Percentiles rank a stretch among this genome's conserved stretches.
phyloP scores from a whole-genome alignment of 2,888 invertebrate species.

The Pteria penguin region DNA sequence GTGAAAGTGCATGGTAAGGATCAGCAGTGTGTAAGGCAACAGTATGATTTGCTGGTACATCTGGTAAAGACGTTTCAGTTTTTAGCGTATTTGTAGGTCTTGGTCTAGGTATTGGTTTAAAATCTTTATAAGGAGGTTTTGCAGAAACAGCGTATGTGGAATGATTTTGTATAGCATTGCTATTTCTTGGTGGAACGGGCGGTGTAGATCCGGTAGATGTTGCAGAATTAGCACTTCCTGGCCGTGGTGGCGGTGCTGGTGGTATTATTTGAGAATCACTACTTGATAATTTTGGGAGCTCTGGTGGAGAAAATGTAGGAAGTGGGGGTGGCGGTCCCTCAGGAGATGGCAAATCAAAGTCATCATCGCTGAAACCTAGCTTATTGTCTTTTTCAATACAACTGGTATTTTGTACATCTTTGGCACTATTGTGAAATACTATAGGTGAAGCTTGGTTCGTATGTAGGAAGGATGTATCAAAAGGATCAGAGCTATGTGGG shows the following conservation, averaged over 20 bases:
- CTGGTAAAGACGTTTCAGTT: constrained; percentile 10
- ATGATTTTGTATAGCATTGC: constrained; percentile 5
- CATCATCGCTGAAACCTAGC: constrained; percentile 37
- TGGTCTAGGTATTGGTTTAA: constrained; percentile 48
- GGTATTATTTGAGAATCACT: constrained; percentile 27
- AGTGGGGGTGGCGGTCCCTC: constrained; percentile 67
- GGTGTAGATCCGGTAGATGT: constrained; percentile 13
- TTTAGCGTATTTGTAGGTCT: constrained; percentile 43
- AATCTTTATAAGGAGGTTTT: constrained; percentile 18
- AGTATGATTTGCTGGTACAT: constrained; percentile 4
- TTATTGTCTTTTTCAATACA: background rate
- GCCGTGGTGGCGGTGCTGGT: constrained; percentile 51
- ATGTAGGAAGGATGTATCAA: constrained; percentile 53
- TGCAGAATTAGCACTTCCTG: constrained; percentile 13
- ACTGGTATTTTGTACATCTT: background rate
- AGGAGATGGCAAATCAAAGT: constrained; percentile 58
- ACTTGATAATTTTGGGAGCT: constrained; percentile 33
- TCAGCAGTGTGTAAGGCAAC: background rate
- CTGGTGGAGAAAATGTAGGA: constrained; percentile 57
- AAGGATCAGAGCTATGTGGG: constrained; percentile 47
- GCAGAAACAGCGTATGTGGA: too few relatives aligned
- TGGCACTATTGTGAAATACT: background rate
- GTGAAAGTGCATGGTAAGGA: background rate
- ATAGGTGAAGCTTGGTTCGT: constrained; percentile 7
- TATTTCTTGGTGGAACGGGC: constrained; percentile 25